A percentile compares a stretch with the other conserved stretches of the same genome.
These are phyloP conservation scores for Cosmorhoe ocellata DNA, from an alignment of 2,888 invertebrate species.

Conservation along the genomic window DNA sequence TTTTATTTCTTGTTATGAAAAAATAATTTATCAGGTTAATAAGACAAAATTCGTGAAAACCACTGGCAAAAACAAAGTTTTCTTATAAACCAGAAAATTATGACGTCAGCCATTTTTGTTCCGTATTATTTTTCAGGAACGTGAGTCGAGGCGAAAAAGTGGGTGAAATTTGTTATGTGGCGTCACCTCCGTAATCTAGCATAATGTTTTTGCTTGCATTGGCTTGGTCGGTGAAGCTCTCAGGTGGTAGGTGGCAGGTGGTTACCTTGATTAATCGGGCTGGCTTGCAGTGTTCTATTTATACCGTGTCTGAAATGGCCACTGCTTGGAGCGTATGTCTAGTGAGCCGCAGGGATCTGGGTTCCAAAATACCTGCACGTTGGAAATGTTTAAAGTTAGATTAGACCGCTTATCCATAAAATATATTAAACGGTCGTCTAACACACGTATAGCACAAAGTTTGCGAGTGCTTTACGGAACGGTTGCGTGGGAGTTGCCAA, in stretches of 20 bases:
- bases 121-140: slow-evolving; percentile 20
- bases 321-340: slow-evolving; percentile 51
- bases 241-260: slow-evolving; percentile 60
- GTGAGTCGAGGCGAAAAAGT: slow-evolving; percentile 24
- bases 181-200: slow-evolving; percentile 49
- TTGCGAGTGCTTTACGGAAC: too few relatives aligned
- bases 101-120: slow-evolving; percentile 19
- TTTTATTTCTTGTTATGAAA: too few relatives aligned
- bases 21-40: too few relatives aligned
- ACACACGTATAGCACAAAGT: too few relatives aligned
- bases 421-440: too few relatives aligned
- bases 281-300: slow-evolving; percentile 56
- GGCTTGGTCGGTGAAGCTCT: slow-evolving; percentile 36
- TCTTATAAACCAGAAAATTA: slow-evolving; percentile 10
- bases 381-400: background rate
- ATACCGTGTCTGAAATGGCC: slow-evolving; percentile 59
- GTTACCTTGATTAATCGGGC: slow-evolving; percentile 68
- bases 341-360: slow-evolving; percentile 50
- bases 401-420: background rate
- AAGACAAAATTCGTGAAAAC: background rate
- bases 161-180: slow-evolving; percentile 44
- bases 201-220: slow-evolving; percentile 57
- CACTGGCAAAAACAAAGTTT: background rate
- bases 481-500: too few relatives aligned
- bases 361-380: slow-evolving; percentile 13